Percentiles rank a stretch among this genome's conserved stretches.
Conservation (phyloP, 1,140 invertebrate genomes). For the Drosophila ficusphila region DNA sequence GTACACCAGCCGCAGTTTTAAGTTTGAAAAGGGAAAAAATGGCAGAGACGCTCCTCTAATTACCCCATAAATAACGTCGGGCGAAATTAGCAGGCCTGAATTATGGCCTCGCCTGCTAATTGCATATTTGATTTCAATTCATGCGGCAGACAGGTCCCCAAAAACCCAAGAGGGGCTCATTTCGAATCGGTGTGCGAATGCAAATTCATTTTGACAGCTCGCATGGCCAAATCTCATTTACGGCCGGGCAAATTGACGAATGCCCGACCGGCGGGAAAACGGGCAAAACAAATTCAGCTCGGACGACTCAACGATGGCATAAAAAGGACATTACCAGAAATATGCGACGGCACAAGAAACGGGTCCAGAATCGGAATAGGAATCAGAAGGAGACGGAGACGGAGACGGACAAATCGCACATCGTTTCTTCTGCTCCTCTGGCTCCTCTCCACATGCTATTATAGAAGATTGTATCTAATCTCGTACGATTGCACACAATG, state of each 20-base stretch:
- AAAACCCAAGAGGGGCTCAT: slow-evolving; percentile 4
- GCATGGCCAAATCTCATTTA: slow-evolving; percentile 59
- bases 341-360: slow-evolving; percentile 1
- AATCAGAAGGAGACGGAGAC: too few species aligned
- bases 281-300: slow-evolving; percentile 41
- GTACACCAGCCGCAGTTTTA: slow-evolving; percentile 8
- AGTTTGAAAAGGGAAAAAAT: slow-evolving; percentile 19
- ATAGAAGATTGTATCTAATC: slow-evolving; percentile 82
- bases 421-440: slow-evolving; percentile 11
- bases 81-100: slow-evolving; percentile 28
- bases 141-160: background rate
- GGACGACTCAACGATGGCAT: slow-evolving; percentile 42
- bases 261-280: slow-evolving; percentile 22
- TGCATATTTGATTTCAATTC: slow-evolving; percentile 79
- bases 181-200: slow-evolving; percentile 41
- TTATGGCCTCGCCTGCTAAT: slow-evolving; percentile 56
- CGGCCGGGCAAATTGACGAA: slow-evolving; percentile 61
- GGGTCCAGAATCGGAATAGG: too few species aligned
- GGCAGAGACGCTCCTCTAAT: slow-evolving; percentile 41
- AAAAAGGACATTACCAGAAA: slow-evolving; percentile 52
- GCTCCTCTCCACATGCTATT: slow-evolving; percentile 55
- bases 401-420: slow-evolving; percentile 54
- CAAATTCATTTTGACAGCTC: slow-evolving; percentile 64
- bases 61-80: slow-evolving; percentile 68
- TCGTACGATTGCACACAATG: slow-evolving; percentile 81